Evolutionary conservation across 2,113 vertebrate species (phyloP).

Genomic region (Cromileptes altivelis): DNA sequence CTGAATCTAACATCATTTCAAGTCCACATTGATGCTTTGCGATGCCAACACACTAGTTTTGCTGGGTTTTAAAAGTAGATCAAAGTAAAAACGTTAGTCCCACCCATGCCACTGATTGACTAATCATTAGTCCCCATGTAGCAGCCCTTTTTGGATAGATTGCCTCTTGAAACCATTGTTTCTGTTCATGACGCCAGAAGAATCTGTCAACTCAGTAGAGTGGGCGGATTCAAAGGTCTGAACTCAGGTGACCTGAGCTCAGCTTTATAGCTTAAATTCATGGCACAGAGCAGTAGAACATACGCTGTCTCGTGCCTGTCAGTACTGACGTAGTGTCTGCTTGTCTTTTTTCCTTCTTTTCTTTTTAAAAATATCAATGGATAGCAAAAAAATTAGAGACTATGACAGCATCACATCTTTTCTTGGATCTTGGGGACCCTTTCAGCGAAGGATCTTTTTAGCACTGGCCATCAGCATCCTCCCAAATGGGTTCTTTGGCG

Average conservation of each 20-base stretch:
- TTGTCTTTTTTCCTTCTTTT: neutral
- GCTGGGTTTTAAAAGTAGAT: too few species aligned
- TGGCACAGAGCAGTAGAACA: neutral
- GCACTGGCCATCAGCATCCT: slow-evolving; percentile 74
- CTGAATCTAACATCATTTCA: too few species aligned
- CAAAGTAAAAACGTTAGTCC: too few species aligned
- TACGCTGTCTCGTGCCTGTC: neutral
- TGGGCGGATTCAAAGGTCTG: too few species aligned
- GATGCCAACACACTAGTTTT: too few species aligned
- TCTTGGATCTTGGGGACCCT: slow-evolving; percentile 85
- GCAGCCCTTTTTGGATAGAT: too few species aligned
- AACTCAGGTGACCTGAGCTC: neutral
- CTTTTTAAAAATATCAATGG: slow-evolving; percentile 9
- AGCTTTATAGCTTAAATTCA: neutral
- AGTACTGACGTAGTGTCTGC: neutral
- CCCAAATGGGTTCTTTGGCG: slow-evolving; percentile 75
- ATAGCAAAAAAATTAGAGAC: slow-evolving; percentile 61
- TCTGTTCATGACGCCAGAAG: too few species aligned
- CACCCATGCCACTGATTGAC: too few species aligned
- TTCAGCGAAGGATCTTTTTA: slow-evolving; percentile 82
- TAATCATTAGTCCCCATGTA: too few species aligned
- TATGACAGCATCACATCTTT: slow-evolving; percentile 86
- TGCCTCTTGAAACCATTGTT: too few species aligned
- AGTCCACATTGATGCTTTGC: too few species aligned
- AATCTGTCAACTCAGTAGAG: too few species aligned